Evolutionary conservation across 2,888 invertebrate species (phyloP).

Genomic region (Chloroclystis v-ata): DNA sequence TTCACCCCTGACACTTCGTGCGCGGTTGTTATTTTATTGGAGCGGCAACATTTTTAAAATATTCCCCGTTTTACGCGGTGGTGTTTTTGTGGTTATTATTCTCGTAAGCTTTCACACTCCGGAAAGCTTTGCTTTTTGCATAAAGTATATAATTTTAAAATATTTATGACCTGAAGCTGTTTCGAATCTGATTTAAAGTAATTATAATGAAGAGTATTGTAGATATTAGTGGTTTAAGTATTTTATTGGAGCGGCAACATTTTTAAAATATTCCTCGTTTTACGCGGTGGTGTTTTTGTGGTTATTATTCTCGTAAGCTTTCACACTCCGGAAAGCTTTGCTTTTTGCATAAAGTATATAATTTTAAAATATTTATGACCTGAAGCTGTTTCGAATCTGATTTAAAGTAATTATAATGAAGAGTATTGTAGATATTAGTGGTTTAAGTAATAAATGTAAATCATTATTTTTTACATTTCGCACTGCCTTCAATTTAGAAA

Average conservation of each 20-base stretch:
- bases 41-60: conserved; percentile 10
- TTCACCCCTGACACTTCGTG: conserved; percentile 52
- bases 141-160: no score
- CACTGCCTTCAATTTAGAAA: no score
- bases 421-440: no score
- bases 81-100: not conserved
- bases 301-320: not conserved
- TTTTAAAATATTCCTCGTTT: conserved; percentile 5
- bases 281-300: not conserved
- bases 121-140: not conserved
- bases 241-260: conserved; percentile 26
- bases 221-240: no score
- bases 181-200: no score
- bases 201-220: no score
- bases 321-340: not conserved
- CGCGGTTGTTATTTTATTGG: conserved; percentile 32
- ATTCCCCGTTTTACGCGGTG: conserved; percentile 1
- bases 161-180: no score
- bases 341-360: not conserved
- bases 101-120: not conserved
- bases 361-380: no score
- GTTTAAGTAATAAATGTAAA: no score
- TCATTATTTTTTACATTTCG: no score
- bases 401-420: no score
- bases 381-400: no score